Base-by-base conservation (phyloP, 2,888 invertebrate species). In the Tineola bisselliella region DNA sequence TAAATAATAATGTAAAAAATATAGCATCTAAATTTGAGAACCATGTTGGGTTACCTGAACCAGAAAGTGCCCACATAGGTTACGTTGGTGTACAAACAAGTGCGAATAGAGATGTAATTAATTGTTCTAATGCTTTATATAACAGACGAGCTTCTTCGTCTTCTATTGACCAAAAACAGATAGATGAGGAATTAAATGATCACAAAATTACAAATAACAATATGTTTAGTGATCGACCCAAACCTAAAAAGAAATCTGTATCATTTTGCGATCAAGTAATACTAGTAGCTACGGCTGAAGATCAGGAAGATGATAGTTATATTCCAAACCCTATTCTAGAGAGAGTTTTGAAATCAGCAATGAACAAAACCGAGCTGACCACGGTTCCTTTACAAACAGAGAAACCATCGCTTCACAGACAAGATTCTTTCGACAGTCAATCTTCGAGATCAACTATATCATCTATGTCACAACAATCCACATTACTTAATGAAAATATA, bases 211-310 rank as follows among this genome's bases (percentile, higher is more conserved):
- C 71, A 11, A 83, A 73, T 61, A 81, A 82, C 33, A 72, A 62
- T 17, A 62, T 70, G 0, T 83, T 87, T 63, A 80, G 78, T 11
- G 90, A 90, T 65, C 77, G 83, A 0, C 88, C 90, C 60, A 89
- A 92, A 62, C 90, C 91, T 0, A 95, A 95, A 73, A 96, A 96
- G 88, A 97, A 97, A 77, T 95, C 95, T 62, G 97, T 97, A 4
- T 96, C 97, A 0, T 97, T 97, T 79, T 97, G 96, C 71, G 97
- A 97, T 75, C 95, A 97, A 80, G 96, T 97, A 0, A 96, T 96
- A 64, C 82, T 97, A 62, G 96, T 97, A 11, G 96, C 97, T 4
- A 96, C 96, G 0, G 95, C 96, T 0, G 96, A 97, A 70, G 96
- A 96, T 68, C 94, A 96, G 70, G 95, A 95, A 77, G 94, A 94